Percentiles rank a stretch among this genome's conserved stretches.
These are phyloP conservation scores for Lycocerus yunnanus DNA, from an alignment of 2,888 invertebrate species.

Conservation along the genomic window DNA sequence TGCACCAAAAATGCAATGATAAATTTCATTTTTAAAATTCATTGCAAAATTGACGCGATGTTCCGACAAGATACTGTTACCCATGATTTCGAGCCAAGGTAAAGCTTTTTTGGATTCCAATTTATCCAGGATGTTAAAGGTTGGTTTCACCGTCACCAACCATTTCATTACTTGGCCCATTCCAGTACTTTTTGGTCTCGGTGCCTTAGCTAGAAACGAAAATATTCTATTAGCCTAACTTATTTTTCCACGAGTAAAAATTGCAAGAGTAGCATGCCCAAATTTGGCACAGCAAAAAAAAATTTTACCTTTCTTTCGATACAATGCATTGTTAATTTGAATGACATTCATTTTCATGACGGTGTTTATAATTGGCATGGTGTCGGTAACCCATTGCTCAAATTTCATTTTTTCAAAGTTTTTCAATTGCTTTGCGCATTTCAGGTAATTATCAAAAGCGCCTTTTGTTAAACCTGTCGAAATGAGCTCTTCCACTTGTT, in stretches of 20 bases:
- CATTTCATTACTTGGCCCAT: constrained; percentile 33
- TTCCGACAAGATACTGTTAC: constrained; percentile 69
- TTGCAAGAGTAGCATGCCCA: too few relatives aligned
- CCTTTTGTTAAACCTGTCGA: constrained; percentile 74
- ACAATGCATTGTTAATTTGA: constrained; percentile 51
- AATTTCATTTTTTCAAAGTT: constrained; percentile 75
- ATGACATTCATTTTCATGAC: constrained; percentile 73
- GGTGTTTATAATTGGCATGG: constrained; percentile 66
- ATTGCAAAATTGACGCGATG: constrained; percentile 67
- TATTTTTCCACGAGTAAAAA: too few relatives aligned
- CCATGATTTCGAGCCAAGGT: constrained; percentile 75
- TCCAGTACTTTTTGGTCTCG: constrained; percentile 21
- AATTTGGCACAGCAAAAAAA: too few relatives aligned
- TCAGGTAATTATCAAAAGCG: constrained; percentile 79
- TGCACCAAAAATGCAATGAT: constrained; percentile 72
- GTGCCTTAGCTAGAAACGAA: constrained; percentile 19
- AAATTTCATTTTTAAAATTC: constrained; percentile 69
- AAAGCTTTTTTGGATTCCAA: constrained; percentile 42
- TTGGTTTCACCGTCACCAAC: constrained; percentile 34
- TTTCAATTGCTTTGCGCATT: constrained; percentile 74
- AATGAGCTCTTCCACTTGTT: constrained; percentile 74
- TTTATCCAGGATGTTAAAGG: constrained; percentile 42
- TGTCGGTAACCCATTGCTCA: constrained; percentile 70
- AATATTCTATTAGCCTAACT: too few relatives aligned
- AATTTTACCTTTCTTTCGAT: constrained; percentile 13